Conservation (phyloP, 2,888 invertebrate genomes). For the Drosophila neutralis region DNA sequence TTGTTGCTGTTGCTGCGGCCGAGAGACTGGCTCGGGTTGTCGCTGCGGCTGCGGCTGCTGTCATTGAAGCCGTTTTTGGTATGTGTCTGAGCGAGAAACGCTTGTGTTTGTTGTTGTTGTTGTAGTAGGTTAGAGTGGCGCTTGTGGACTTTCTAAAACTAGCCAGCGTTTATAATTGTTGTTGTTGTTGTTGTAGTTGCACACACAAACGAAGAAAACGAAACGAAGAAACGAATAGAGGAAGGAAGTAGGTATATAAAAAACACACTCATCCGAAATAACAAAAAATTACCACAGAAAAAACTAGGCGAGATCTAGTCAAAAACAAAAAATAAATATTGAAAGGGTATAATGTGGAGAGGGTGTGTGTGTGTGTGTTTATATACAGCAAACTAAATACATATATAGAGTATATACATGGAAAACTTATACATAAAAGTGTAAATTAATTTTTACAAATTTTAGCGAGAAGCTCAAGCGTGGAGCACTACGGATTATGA, state of each 20-base stretch:
- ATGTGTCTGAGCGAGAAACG: slow-evolving; percentile 82
- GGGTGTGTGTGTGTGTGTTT: neutral
- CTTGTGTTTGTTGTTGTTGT: slow-evolving; percentile 64
- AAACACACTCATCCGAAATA: neutral
- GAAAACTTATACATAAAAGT: neutral
- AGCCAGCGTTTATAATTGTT: slow-evolving; percentile 60
- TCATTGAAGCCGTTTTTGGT: slow-evolving; percentile 76
- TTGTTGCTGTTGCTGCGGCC: slow-evolving; percentile 29
- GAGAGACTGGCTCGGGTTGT: slow-evolving; percentile 69
- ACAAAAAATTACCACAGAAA: slow-evolving; percentile 2
- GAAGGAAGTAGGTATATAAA: slow-evolving; percentile 1
- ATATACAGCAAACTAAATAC: neutral
- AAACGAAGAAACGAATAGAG: slow-evolving; percentile 1
- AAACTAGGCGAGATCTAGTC: slow-evolving; percentile 4
- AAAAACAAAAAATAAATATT: slow-evolving; percentile 1
- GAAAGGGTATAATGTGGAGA: neutral
- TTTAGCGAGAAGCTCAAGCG: slow-evolving; percentile 39
- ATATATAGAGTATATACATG: slow-evolving; percentile 2
- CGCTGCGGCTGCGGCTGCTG: slow-evolving; percentile 37
- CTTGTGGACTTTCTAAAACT: slow-evolving; percentile 82
- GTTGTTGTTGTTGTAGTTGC: slow-evolving; percentile 44
- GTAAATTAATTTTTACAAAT: neutral
- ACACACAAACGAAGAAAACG: slow-evolving; percentile 54
- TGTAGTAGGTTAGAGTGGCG: slow-evolving; percentile 81
- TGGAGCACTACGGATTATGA: slow-evolving; percentile 27